These are phyloP conservation scores for Acholoe squamosa DNA, from an alignment of 2,888 invertebrate species.

Conservation along the genomic window DNA sequence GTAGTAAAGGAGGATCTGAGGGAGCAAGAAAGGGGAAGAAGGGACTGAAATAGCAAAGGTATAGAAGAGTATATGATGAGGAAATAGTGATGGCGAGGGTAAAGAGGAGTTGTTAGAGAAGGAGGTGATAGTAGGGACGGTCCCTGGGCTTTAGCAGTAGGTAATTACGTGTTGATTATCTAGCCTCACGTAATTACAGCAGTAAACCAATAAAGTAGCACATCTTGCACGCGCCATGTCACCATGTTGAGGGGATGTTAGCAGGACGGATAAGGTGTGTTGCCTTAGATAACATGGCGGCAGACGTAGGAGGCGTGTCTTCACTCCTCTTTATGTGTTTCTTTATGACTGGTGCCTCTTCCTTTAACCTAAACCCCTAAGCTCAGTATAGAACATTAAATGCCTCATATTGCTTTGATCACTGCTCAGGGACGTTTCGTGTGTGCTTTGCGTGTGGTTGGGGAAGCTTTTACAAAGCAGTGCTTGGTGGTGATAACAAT, in stretches of 20 bases:
- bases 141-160: slow-evolving; percentile 14
- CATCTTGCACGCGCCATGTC: neutral
- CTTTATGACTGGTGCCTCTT: neutral
- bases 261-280: neutral
- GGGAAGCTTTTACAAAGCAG: too few species aligned
- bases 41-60: neutral
- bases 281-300: neutral
- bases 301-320: neutral
- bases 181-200: neutral
- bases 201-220: slow-evolving; percentile 16
- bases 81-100: neutral
- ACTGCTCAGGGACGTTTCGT: neutral
- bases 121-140: neutral
- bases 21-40: neutral
- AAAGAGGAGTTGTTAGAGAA: neutral
- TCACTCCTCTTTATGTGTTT: neutral
- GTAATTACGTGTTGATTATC: slow-evolving; percentile 24
- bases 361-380: neutral
- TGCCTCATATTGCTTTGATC: slow-evolving; percentile 6
- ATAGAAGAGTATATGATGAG: neutral
- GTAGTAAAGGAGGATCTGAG: neutral
- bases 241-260: neutral
- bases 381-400: neutral
- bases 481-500: too few species aligned
- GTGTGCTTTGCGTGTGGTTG: too few species aligned